These are phyloP conservation scores for Campoplex nolae DNA, from an alignment of 2,888 invertebrate species.

Conservation along the genomic window DNA sequence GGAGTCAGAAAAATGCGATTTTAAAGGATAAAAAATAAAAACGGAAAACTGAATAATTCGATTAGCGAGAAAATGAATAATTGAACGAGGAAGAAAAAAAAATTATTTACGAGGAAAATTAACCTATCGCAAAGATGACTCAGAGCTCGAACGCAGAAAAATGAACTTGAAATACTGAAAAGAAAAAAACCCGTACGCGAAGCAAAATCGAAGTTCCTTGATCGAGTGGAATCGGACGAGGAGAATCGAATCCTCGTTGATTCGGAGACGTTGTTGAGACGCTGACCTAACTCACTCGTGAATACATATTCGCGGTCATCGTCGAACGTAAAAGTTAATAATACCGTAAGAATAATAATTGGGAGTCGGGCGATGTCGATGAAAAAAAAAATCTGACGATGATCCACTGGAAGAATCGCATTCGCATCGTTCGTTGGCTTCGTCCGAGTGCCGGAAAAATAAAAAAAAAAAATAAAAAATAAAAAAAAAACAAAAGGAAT, in stretches of 20 bases:
- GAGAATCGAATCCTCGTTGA: background rate
- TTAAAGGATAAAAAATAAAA: background rate
- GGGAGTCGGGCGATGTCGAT: background rate
- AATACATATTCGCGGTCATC: background rate
- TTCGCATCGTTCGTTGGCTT: constrained; percentile 50
- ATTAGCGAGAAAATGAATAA: background rate
- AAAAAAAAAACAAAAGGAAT: no score
- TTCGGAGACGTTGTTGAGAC: background rate
- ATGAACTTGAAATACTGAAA: background rate
- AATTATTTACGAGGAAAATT: background rate
- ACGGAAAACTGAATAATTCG: background rate
- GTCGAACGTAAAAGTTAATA: constrained; percentile 5
- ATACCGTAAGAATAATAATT: background rate
- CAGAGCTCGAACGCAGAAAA: background rate
- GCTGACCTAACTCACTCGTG: constrained; percentile 17
- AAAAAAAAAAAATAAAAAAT: constrained; percentile 4
- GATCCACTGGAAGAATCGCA: constrained; percentile 41
- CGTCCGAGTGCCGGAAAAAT: background rate
- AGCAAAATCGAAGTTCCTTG: background rate
- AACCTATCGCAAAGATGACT: background rate
- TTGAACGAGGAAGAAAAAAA: background rate
- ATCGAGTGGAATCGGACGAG: background rate
- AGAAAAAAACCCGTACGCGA: background rate
- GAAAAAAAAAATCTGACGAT: background rate
- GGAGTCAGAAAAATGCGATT: background rate